A percentile compares a stretch with the other conserved stretches of the same genome.
These are phyloP conservation scores for Armadillidium nasatum DNA, from an alignment of 1,140 invertebrate genomes.

Conservation along the genomic window DNA sequence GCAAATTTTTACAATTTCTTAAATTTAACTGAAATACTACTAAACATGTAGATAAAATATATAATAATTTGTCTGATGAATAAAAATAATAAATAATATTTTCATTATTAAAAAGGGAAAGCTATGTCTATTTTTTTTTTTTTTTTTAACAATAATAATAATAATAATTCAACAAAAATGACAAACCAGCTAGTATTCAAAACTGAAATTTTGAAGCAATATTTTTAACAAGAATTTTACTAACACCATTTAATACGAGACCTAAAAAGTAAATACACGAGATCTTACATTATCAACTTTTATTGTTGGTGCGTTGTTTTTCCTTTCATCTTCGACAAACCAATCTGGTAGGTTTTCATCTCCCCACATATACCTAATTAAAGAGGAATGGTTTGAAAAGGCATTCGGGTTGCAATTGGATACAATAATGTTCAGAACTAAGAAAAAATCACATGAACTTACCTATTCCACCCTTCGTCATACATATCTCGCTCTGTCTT, in stretches of 20 bases:
- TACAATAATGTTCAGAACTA: background rate
- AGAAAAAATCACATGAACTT: conserved; percentile 50
- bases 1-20: too few species aligned
- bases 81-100: too few species aligned
- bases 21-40: too few species aligned
- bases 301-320: conserved; percentile 63
- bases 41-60: too few species aligned
- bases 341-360: conserved; percentile 86
- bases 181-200: too few species aligned
- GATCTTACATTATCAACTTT: conserved; percentile 54
- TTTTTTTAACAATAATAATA: too few species aligned
- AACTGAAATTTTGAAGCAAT: conserved; percentile 46
- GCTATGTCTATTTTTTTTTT: too few species aligned
- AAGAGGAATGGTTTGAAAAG: conserved; percentile 27
- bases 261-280: conserved; percentile 58
- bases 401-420: background rate
- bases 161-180: too few species aligned
- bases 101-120: too few species aligned
- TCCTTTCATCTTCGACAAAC: conserved; percentile 92
- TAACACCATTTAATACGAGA: too few species aligned
- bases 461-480: conserved; percentile 87
- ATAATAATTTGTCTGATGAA: too few species aligned
- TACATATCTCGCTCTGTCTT: conserved; percentile 79
- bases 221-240: too few species aligned
- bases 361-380: conserved; percentile 52